phyloP scores from a whole-genome alignment of 1,140 invertebrate genomes.

The Drosophila nebulosa region DNA sequence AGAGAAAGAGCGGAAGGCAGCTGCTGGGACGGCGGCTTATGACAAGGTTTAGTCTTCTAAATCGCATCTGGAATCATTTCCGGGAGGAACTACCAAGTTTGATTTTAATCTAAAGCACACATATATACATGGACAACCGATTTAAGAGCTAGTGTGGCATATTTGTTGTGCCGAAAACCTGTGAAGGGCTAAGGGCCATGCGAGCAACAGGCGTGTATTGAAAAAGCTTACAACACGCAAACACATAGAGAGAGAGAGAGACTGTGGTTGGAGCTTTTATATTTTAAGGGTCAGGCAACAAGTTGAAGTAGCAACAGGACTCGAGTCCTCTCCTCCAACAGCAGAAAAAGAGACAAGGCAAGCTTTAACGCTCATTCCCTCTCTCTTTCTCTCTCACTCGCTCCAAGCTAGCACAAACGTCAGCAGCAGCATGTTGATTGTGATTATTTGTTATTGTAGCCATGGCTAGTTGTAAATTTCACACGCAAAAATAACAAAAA shows the following conservation, averaged over 20 bases:
- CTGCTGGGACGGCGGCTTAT: not conserved
- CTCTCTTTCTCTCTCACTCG: no score
- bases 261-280: constrained; percentile 23
- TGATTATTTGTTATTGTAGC: constrained; percentile 25
- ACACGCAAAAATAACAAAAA: constrained; percentile 32
- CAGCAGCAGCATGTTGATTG: not conserved
- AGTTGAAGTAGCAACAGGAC: constrained; percentile 41
- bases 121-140: no score
- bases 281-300: constrained; percentile 30
- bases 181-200: not conserved
- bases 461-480: constrained; percentile 49
- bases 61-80: not conserved
- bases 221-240: not conserved
- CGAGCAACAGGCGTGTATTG: not conserved
- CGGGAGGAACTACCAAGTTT: not conserved
- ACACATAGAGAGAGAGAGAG: constrained; percentile 26
- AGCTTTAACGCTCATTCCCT: not conserved
- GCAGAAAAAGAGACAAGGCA: no score
- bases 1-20: constrained; percentile 2
- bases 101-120: no score
- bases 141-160: no score
- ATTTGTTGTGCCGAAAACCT: no score
- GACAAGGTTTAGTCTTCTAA: not conserved
- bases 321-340: not conserved
- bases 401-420: not conserved